phyloP scores from a whole-genome alignment of 2,113 vertebrate species.

The Miniopterus natalensis region DNA sequence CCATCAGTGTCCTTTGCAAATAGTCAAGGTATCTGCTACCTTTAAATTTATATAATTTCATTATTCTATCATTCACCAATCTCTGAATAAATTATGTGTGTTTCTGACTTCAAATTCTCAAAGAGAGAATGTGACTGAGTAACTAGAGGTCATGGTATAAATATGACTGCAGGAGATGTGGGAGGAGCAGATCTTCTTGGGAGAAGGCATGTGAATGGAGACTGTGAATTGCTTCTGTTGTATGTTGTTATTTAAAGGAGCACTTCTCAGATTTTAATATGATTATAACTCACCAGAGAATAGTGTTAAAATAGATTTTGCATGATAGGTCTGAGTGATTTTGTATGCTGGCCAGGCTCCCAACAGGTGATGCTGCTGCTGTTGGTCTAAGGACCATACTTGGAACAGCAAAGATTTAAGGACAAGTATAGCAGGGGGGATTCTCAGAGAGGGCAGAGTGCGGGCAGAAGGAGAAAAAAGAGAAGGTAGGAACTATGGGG shows the following conservation, averaged over 20 bases:
- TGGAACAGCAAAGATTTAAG: background rate
- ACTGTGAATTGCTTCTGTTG: background rate
- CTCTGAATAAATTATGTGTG: background rate
- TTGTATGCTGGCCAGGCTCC: background rate
- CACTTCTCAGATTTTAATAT: background rate
- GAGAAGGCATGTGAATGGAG: background rate
- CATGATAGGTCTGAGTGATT: background rate
- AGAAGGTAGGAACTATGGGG: too few relatives aligned
- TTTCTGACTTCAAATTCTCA: constrained; percentile 32
- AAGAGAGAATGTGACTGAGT: background rate
- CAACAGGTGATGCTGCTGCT: background rate
- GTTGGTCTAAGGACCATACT: background rate
- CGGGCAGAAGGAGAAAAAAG: background rate
- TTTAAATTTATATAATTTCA: background rate
- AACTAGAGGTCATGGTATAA: background rate
- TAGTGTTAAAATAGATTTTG: constrained; percentile 1
- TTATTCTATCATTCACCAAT: background rate
- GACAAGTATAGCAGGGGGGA: background rate
- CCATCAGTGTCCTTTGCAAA: background rate
- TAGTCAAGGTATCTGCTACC: background rate
- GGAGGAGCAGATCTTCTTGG: background rate
- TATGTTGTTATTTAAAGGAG: background rate
- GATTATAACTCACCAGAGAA: background rate
- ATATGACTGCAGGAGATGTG: background rate
- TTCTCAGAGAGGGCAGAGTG: background rate